These are phyloP conservation scores for Chrysochloris asiatica DNA, from an alignment of 2,113 vertebrate species.

Conservation along the genomic window DNA sequence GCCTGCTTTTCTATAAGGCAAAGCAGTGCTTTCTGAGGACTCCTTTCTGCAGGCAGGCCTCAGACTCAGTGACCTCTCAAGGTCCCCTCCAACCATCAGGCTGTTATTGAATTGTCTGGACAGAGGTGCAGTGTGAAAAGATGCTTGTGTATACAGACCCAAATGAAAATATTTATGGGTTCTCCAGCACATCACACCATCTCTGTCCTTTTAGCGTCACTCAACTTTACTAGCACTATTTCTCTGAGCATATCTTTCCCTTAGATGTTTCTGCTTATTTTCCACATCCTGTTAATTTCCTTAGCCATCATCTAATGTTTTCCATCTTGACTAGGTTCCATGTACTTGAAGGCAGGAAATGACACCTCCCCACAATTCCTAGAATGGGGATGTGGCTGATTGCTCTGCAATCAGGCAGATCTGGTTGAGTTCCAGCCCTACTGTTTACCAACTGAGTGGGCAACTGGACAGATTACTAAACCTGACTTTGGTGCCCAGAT, in stretches of 20 bases:
- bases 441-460: background rate
- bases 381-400: accelerated
- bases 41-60: background rate
- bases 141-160: background rate
- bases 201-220: background rate
- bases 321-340: background rate
- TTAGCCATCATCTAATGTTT: background rate
- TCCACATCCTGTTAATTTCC: background rate
- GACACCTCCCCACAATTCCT: background rate
- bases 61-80: background rate
- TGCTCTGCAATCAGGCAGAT: no score
- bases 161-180: background rate
- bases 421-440: background rate
- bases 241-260: slow-evolving; percentile 21
- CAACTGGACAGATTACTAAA: background rate
- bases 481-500: background rate
- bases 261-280: slow-evolving; percentile 13
- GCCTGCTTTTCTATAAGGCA: background rate
- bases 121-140: background rate
- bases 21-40: no score
- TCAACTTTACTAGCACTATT: background rate
- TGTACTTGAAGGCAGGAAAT: background rate
- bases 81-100: background rate
- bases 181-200: background rate
- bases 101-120: background rate